Evolutionary conservation across 2,113 vertebrate species (phyloP), one percentile per base, ranked within the genome.

Genomic region (mouse (Mus musculus)): DNA sequence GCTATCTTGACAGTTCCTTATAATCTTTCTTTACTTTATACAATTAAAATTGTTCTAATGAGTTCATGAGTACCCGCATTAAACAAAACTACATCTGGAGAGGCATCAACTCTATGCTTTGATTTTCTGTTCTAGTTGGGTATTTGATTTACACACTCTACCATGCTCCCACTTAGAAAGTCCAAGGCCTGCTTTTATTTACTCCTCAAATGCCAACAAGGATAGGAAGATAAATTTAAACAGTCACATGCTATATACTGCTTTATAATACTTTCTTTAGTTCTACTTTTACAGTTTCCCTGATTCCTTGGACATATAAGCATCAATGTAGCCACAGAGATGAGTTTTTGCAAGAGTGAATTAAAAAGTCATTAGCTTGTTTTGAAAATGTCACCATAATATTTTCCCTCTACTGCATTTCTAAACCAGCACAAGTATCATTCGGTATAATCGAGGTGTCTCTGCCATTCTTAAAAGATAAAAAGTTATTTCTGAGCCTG

Each of bases 161-260:
- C n/a, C 71, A 22, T 20, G 10, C 0, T 33, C 24, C 49, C 28
- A 56, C 16, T 59, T 3, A 2, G 20, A 20, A 4, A 3, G 8
- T 26, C 46, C 30, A 33, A 12, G 49, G 7, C 20, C 12, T 1
- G 2, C 69, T 89, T 59, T 63, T 75, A 75, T 65, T 75, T 89
- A 59, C 9, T 67, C 65, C 46, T n/a, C 5, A 71, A 12, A 49
- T 46, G 69, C 11, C 30, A 77, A n/a, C 24, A 59, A 39, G n/a
- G 59, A 30, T 4, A 10, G 7, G 17, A 49, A 39, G 52, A 24
- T 85, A 10, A 28, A 54, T 33, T 61, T 30, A 39, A 39, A 71
- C 8, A 52, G 20, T 78, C 10, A 28, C 46, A 5, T 10, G 22
- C 10, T 28, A 24, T 16, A 46, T 5, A 20, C 10, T 76, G 28